These are phyloP conservation scores for Callionymus lyra DNA, from an alignment of 2,113 vertebrate genomes.

Conservation along the genomic window DNA sequence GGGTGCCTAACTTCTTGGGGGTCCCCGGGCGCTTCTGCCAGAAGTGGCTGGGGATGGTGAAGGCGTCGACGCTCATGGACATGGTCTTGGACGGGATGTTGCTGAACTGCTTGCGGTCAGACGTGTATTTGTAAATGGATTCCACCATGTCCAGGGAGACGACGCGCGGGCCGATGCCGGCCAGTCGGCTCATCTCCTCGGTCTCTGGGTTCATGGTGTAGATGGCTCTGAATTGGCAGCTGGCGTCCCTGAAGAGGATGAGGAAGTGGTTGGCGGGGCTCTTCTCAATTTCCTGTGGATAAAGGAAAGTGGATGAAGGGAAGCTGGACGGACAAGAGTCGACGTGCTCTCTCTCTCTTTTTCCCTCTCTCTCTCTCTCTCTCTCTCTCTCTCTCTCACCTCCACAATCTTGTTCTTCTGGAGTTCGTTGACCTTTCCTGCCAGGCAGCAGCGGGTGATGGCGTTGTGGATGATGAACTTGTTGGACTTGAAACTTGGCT, in stretches of 20 bases:
- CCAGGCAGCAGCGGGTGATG: conserved; percentile 85
- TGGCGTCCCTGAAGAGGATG: conserved; percentile 84
- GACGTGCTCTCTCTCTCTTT: too few relatives aligned
- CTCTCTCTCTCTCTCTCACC: conserved; percentile 66
- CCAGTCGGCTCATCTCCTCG: conserved; percentile 75
- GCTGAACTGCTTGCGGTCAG: conserved; percentile 87
- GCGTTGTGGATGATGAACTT: conserved; percentile 92
- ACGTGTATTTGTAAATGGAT: conserved; percentile 90
- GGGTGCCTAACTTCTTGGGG: conserved; percentile 79
- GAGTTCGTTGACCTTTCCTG: conserved; percentile 85
- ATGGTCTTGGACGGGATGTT: conserved; percentile 88
- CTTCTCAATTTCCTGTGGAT: conserved; percentile 80
- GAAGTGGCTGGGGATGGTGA: conserved; percentile 84
- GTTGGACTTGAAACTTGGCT: conserved; percentile 91
- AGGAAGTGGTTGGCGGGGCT: conserved; percentile 84
- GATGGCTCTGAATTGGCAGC: conserved; percentile 86
- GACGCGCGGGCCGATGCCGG: conserved; percentile 75
- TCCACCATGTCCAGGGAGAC: conserved; percentile 76
- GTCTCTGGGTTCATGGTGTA: conserved; percentile 81
- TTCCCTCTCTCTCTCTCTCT: too few relatives aligned
- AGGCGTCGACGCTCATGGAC: conserved; percentile 89
- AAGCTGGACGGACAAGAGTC: not conserved
- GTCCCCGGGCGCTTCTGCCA: conserved; percentile 85
- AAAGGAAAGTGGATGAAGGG: not conserved
- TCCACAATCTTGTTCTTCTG: conserved; percentile 90